A percentile compares a stretch with the other conserved stretches of the same genome.
Evolutionary conservation across 1,140 invertebrate species (phyloP).

Genomic region (Tetragnatha versicolor): DNA sequence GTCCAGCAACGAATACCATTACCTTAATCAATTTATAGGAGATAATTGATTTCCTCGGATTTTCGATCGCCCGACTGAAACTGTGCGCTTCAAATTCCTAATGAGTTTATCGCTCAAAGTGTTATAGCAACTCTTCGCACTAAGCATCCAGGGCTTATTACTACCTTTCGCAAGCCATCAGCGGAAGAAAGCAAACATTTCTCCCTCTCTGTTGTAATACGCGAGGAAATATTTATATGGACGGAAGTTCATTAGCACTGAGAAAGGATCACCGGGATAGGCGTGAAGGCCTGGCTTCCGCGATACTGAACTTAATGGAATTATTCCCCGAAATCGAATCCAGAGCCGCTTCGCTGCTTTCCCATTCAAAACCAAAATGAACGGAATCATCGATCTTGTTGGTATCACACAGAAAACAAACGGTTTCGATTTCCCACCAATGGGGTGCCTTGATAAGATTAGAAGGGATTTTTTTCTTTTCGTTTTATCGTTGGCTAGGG

Average conservation of each 20-base stretch:
- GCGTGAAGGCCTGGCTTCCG: slow-evolving; percentile 15
- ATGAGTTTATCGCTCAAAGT: too few species aligned
- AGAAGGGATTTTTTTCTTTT: slow-evolving; percentile 14
- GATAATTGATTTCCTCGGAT: too few species aligned
- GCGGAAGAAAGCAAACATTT: not conserved
- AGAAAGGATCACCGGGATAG: slow-evolving; percentile 5
- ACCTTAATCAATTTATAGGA: too few species aligned
- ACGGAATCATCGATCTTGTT: slow-evolving; percentile 16
- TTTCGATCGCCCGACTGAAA: too few species aligned
- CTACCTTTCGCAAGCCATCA: not conserved
- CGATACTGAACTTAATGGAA: slow-evolving; percentile 26
- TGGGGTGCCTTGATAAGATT: slow-evolving; percentile 19
- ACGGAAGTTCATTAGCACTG: slow-evolving; percentile 17
- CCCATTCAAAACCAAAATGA: slow-evolving; percentile 33
- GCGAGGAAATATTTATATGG: not conserved
- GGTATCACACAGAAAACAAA: slow-evolving; percentile 12
- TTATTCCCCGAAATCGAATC: slow-evolving; percentile 38
- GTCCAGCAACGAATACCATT: too few species aligned
- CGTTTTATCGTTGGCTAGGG: too few species aligned
- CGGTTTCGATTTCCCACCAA: slow-evolving; percentile 13
- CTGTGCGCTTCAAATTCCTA: too few species aligned
- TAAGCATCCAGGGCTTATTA: not conserved
- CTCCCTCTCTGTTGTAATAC: not conserved
- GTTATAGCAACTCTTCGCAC: too few species aligned
- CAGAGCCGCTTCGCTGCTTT: not conserved